These are phyloP conservation scores for Caranx melampygus DNA, from an alignment of 2,113 vertebrate genomes.

Conservation along the genomic window DNA sequence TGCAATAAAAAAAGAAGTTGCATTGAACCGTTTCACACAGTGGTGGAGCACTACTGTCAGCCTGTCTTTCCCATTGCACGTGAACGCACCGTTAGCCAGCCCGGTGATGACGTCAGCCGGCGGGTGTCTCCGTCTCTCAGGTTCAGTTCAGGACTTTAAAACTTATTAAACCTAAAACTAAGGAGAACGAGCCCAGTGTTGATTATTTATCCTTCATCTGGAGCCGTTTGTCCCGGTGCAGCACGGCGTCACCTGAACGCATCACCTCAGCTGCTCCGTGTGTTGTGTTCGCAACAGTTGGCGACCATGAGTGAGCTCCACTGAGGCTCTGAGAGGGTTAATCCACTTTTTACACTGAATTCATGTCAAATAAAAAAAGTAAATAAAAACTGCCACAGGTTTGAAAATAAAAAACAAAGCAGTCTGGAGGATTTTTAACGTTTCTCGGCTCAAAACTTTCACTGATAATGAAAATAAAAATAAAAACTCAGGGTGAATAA, in stretches of 20 bases:
- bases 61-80: neutral
- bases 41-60: rapidly evolving
- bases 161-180: neutral
- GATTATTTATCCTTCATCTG: neutral
- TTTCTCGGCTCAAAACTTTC: neutral
- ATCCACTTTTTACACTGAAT: neutral
- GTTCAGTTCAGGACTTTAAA: constrained; percentile 33
- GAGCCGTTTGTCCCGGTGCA: neutral
- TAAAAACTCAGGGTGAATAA: neutral
- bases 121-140: constrained; percentile 22
- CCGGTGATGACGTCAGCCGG: constrained; percentile 31
- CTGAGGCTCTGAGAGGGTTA: too few relatives aligned
- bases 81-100: constrained; percentile 27
- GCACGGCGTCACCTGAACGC: neutral
- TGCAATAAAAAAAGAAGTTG: neutral
- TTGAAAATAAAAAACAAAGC: neutral
- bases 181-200: too few relatives aligned
- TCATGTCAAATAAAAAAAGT: neutral
- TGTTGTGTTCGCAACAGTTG: neutral
- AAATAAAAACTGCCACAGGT: neutral
- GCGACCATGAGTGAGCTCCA: neutral
- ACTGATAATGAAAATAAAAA: neutral
- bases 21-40: neutral
- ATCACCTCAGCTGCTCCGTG: neutral
- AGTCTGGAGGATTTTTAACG: neutral